phyloP scores from a whole-genome alignment of 1,140 invertebrate genomes.

The Lucilia cuprina region DNA sequence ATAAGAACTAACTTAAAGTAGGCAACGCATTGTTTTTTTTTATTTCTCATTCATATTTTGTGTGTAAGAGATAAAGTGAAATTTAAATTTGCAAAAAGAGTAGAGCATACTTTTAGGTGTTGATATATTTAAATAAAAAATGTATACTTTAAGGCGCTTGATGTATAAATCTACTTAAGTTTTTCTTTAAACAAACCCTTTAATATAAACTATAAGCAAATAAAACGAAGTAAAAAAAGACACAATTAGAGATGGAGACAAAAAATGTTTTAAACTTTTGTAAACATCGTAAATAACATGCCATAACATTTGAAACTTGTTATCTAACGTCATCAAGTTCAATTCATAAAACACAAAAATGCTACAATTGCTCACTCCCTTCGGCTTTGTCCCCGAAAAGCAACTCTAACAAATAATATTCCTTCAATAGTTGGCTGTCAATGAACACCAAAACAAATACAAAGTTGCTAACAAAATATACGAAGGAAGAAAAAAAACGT shows the following conservation, averaged over 20 bases:
- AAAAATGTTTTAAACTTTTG: not conserved
- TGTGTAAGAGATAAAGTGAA: no score
- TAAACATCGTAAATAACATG: slow-evolving; percentile 15
- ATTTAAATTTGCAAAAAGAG: not conserved
- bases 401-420: not conserved
- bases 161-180: no score
- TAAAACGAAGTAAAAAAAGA: not conserved
- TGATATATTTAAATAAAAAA: no score
- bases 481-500: not conserved
- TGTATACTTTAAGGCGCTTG: no score
- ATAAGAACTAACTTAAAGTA: no score
- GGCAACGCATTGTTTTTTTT: no score
- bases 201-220: no score
- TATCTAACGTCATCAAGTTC: slow-evolving; percentile 10
- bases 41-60: no score
- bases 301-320: slow-evolving; percentile 16
- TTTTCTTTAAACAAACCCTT: no score
- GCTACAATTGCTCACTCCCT: not conserved
- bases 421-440: slow-evolving; percentile 4
- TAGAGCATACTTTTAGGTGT: not conserved
- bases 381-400: not conserved
- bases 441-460: not conserved
- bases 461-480: not conserved
- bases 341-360: not conserved
- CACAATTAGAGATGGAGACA: not conserved